Evolutionary conservation across 2,797 vertebrate genomes (phyloP).

Genomic region (Brachyalestes nurse): DNA sequence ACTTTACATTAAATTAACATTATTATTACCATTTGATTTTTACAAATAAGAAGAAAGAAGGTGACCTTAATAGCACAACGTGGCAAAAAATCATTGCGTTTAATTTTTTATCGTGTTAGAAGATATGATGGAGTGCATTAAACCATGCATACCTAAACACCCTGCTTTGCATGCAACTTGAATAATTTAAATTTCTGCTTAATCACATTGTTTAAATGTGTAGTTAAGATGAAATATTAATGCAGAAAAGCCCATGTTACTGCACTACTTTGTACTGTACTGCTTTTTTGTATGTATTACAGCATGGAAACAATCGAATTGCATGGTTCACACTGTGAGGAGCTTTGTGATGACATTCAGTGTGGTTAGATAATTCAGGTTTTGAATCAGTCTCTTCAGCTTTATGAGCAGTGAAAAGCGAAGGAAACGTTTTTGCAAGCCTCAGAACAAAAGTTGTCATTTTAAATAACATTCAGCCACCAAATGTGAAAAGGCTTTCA

Average conservation of each 20-base stretch:
- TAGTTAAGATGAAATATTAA: not conserved
- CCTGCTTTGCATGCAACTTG: not conserved
- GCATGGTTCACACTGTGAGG: not conserved
- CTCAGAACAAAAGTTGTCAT: slow-evolving; percentile 10
- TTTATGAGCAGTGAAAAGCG: not conserved
- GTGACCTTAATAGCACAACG: not conserved
- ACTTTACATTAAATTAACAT: too few species aligned
- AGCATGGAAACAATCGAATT: not conserved
- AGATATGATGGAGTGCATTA: not conserved
- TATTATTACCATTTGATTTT: not conserved
- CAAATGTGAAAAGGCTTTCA: not conserved
- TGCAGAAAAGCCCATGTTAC: not conserved
- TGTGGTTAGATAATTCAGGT: slow-evolving; percentile 6
- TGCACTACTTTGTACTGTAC: not conserved
- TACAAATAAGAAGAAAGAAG: not conserved
- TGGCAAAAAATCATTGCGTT: not conserved
- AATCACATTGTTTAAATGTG: not conserved
- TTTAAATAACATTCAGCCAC: not conserved
- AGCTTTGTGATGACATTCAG: not conserved
- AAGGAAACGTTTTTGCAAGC: slow-evolving; percentile 1
- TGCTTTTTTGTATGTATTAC: not conserved
- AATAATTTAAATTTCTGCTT: not conserved
- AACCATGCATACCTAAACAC: not conserved
- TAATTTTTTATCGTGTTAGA: not conserved
- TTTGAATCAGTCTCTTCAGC: not conserved